phyloP scores from a whole-genome alignment of 2,113 vertebrate genomes.

The Gambusia holbrooki region DNA sequence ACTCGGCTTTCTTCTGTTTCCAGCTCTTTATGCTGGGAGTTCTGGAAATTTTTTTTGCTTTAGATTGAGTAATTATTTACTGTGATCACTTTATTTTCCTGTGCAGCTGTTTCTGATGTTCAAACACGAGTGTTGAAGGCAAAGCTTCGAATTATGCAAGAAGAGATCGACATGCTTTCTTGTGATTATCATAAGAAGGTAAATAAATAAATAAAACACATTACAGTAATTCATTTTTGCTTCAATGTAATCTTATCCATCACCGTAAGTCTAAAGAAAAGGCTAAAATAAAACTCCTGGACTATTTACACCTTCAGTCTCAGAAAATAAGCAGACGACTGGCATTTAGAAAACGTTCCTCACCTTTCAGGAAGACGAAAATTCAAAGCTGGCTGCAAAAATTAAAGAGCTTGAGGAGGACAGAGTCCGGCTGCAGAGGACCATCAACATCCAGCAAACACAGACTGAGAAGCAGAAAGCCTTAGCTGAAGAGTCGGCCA shows the following conservation, averaged over 20 bases:
- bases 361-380: conserved; percentile 87
- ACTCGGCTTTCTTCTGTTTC: too few relatives aligned
- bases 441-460: conserved; percentile 80
- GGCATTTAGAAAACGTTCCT: not conserved
- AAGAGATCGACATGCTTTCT: conserved; percentile 86
- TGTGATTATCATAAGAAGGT: conserved; percentile 90
- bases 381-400: conserved; percentile 77
- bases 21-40: too few relatives aligned
- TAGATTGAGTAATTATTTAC: not conserved
- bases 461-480: conserved; percentile 89
- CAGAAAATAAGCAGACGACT: not conserved
- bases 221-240: too few relatives aligned
- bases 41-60: not conserved
- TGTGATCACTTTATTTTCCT: conserved; percentile 7
- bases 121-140: conserved; percentile 91
- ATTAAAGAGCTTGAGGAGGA: conserved; percentile 87
- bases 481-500: conserved; percentile 84
- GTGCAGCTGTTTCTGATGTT: conserved; percentile 80
- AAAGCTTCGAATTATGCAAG: conserved; percentile 88
- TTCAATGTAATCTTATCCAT: not conserved
- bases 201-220: conserved; percentile 13
- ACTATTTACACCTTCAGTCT: not conserved
- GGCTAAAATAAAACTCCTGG: not conserved
- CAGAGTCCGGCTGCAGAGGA: conserved; percentile 81
- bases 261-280: not conserved